These are phyloP conservation scores for Nematostella vectensis DNA, from an alignment of 92 coral and sea anemone species.

Conservation along the genomic window DNA sequence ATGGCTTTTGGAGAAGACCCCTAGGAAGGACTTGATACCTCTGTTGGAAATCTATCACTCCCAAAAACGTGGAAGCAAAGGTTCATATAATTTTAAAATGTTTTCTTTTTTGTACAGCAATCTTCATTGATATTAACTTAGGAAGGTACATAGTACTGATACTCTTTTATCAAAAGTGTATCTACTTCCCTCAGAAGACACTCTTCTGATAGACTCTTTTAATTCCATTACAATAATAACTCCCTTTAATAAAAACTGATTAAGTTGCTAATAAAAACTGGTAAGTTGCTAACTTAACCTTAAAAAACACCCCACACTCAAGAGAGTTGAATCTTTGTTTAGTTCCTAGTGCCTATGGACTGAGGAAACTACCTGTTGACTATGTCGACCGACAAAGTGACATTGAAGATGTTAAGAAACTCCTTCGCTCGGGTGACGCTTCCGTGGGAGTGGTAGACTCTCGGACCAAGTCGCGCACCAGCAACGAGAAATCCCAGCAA, in stretches of 20 bases:
- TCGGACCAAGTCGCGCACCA: conserved; percentile 4
- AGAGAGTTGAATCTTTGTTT: too few relatives aligned
- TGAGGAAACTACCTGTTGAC: conserved; percentile 44
- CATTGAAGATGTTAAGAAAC: conserved; percentile 20
- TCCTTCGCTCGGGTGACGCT: conserved; percentile 26
- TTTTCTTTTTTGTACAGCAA: too few relatives aligned
- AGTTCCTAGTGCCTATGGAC: conserved; percentile 27
- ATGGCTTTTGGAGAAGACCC: conserved; percentile 14
- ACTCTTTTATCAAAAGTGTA: too few relatives aligned
- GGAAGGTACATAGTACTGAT: too few relatives aligned
- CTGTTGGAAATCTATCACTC: not conserved
- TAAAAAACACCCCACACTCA: too few relatives aligned
- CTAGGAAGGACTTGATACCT: conserved; percentile 30
- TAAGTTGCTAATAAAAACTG: too few relatives aligned
- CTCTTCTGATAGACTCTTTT: too few relatives aligned
- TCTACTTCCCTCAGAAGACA: too few relatives aligned
- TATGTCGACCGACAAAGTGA: conserved; percentile 28
- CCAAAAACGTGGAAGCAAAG: conserved; percentile 6
- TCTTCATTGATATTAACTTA: too few relatives aligned
- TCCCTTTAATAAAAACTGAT: too few relatives aligned
- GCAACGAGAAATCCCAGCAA: conserved; percentile 13
- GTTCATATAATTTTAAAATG: not conserved
- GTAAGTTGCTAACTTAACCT: too few relatives aligned
- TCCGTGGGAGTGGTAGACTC: conserved; percentile 51
- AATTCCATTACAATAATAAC: too few relatives aligned